Percentiles rank a stretch among this genome's conserved stretches.
Conservation (phyloP, 1,140 invertebrate genomes). For the Aradophagus sp. region DNA sequence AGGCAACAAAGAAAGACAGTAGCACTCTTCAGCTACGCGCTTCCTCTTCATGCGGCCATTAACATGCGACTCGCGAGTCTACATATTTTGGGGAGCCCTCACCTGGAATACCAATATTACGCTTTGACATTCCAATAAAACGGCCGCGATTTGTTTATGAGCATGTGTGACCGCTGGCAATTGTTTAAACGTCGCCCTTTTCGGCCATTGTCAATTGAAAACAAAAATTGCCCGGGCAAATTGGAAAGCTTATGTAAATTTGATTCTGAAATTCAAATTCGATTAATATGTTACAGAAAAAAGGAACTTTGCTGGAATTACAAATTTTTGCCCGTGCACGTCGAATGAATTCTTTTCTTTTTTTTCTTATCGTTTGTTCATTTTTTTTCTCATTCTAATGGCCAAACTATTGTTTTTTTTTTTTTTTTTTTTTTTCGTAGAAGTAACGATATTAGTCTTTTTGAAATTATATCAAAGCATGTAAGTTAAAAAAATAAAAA, state of each 20-base stretch:
- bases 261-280: constrained; percentile 41
- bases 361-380: no score
- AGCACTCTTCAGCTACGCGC: constrained; percentile 59
- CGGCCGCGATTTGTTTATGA: constrained; percentile 76
- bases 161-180: constrained; percentile 64
- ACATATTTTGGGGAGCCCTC: constrained; percentile 75
- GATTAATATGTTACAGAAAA: constrained; percentile 28
- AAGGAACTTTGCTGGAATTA: constrained; percentile 10
- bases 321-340: constrained; percentile 20
- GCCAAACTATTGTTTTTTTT: no score
- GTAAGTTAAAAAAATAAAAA: no score
- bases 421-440: no score
- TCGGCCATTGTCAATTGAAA: constrained; percentile 49
- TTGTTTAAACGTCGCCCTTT: constrained; percentile 52
- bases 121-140: constrained; percentile 76
- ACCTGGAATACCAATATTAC: constrained; percentile 75
- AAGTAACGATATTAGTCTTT: no score
- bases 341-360: not conserved
- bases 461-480: no score
- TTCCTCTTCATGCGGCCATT: constrained; percentile 65
- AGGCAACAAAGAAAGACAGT: constrained; percentile 54
- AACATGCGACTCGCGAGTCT: constrained; percentile 73
- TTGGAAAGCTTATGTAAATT: constrained; percentile 51
- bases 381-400: no score
- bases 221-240: constrained; percentile 45